Conservation (phyloP, 1,140 invertebrate species). For the Belonocnema kinseyi region DNA sequence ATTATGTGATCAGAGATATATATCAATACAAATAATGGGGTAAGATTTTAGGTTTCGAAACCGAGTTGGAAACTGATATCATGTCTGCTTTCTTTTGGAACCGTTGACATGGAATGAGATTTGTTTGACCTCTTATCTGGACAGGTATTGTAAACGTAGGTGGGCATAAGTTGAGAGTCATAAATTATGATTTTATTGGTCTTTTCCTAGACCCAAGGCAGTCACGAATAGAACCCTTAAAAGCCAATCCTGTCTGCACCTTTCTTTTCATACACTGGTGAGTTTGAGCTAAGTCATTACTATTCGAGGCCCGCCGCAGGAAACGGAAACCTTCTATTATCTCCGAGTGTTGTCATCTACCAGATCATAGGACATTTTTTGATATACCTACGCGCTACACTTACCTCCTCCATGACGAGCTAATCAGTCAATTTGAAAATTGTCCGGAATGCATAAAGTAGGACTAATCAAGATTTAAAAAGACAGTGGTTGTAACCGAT, state of each 20-base stretch:
- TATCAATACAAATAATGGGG: too few relatives aligned
- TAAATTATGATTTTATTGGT: constrained; percentile 10
- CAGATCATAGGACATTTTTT: constrained; percentile 47
- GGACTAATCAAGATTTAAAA: constrained; percentile 1
- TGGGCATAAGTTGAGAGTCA: neutral
- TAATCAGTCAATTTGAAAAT: constrained; percentile 20
- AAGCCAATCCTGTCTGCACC: constrained; percentile 19
- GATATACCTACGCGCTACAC: constrained; percentile 8
- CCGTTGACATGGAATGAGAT: neutral
- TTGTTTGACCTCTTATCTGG: neutral
- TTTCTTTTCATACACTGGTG: constrained; percentile 22
- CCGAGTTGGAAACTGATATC: neutral
- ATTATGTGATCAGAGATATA: too few relatives aligned
- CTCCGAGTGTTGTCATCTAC: constrained; percentile 49
- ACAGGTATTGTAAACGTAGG: neutral
- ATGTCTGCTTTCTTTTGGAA: neutral
- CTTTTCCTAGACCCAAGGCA: neutral
- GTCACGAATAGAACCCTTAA: neutral
- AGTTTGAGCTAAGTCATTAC: constrained; percentile 58
- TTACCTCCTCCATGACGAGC: constrained; percentile 11
- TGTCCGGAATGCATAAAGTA: neutral
- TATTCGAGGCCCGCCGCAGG: constrained; percentile 61
- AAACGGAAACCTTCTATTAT: constrained; percentile 68
- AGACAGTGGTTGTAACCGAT: neutral
- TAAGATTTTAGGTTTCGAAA: neutral